Percentiles rank a stretch among this genome's conserved stretches.
phyloP scores from a whole-genome alignment of 2,888 invertebrate genomes.

The Pardosa pseudoannulata region DNA sequence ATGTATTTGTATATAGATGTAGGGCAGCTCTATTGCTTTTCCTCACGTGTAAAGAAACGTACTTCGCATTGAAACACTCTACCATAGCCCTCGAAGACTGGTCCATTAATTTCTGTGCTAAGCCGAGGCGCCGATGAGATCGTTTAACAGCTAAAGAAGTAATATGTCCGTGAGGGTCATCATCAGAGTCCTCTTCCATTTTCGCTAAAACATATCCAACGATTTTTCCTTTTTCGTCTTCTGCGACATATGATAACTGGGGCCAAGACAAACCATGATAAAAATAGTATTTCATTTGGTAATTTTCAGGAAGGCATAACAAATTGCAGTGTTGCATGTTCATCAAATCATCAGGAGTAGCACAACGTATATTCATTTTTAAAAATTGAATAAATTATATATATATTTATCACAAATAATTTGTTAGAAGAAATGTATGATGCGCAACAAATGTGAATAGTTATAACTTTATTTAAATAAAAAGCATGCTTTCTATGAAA shows the following conservation, averaged over 20 bases:
- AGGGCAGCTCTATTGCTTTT: conserved; percentile 98
- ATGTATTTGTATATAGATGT: conserved; percentile 95
- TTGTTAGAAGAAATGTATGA: too few relatives aligned
- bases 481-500: too few relatives aligned
- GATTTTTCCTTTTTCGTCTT: conserved; percentile 97
- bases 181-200: conserved; percentile 99
- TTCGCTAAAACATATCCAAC: conserved; percentile 93
- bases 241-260: conserved; percentile 92
- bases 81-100: conserved; percentile 99
- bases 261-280: conserved; percentile 99
- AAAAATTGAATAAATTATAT: too few relatives aligned
- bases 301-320: conserved; percentile 98
- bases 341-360: conserved; percentile 95
- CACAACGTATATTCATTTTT: conserved; percentile 75
- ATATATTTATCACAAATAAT: too few relatives aligned
- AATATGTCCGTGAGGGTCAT: conserved; percentile 98
- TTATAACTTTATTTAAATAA: too few relatives aligned
- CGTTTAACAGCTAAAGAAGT: conserved; percentile 98
- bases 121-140: conserved; percentile 88
- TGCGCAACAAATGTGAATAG: too few relatives aligned
- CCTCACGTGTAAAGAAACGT: conserved; percentile 98
- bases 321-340: conserved; percentile 99
- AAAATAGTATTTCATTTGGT: conserved; percentile 99
- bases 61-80: conserved; percentile 98
- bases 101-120: conserved; percentile 99